Evolutionary conservation across 2,888 invertebrate genomes (phyloP).

Genomic region (Campoletis raptor): DNA sequence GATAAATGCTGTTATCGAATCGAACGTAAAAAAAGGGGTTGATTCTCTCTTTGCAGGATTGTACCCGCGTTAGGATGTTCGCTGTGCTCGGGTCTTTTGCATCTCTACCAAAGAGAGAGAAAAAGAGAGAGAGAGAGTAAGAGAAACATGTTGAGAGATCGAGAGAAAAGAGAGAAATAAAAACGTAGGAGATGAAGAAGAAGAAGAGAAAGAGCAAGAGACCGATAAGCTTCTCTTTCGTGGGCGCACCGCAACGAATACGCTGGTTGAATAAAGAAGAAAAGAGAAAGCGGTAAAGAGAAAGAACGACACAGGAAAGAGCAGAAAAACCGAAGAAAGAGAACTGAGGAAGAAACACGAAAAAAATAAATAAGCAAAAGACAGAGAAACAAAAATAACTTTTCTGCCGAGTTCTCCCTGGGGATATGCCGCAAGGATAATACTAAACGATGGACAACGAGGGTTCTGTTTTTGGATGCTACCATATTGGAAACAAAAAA

Average conservation of each 20-base stretch:
- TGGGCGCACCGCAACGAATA: slow-evolving; percentile 77
- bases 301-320: slow-evolving; percentile 20
- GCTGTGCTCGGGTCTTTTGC: slow-evolving; percentile 83
- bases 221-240: slow-evolving; percentile 49
- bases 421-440: slow-evolving; percentile 65
- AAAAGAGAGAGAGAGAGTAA: slow-evolving; percentile 19
- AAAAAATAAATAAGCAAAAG: slow-evolving; percentile 64
- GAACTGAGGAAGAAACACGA: slow-evolving; percentile 19
- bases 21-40: slow-evolving; percentile 50
- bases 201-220: slow-evolving; percentile 21
- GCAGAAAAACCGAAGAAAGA: neutral
- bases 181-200: slow-evolving; percentile 4
- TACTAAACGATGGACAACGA: slow-evolving; percentile 70
- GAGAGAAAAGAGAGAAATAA: slow-evolving; percentile 20
- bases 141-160: slow-evolving; percentile 14
- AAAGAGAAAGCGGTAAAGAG: slow-evolving; percentile 58
- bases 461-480: slow-evolving; percentile 49
- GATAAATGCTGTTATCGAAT: slow-evolving; percentile 45
- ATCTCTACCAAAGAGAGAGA: slow-evolving; percentile 70
- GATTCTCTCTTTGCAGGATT: slow-evolving; percentile 76
- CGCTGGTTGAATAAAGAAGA: slow-evolving; percentile 75
- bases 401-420: slow-evolving; percentile 58
- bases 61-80: slow-evolving; percentile 83
- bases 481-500: slow-evolving; percentile 64
- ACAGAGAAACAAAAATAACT: slow-evolving; percentile 66